Evolutionary conservation across 1,140 invertebrate species (phyloP), one percentile per base, ranked within the genome.

Genomic region (Leptonema lineaticorne): DNA sequence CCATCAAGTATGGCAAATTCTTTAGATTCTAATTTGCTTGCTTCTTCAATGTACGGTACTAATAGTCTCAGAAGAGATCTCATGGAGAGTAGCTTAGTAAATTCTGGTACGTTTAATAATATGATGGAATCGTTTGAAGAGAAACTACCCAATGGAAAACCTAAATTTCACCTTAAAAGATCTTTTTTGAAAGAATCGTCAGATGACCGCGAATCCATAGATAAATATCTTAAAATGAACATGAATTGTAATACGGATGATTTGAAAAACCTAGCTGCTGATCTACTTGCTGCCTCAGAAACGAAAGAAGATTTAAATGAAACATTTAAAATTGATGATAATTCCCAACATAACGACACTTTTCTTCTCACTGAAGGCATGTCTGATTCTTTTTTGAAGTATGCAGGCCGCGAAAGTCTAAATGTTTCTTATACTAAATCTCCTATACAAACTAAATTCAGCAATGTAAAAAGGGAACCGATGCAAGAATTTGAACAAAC

Each of bases 21-120:
- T 1, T 77, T 81, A 27, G 81, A 83, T 68, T 79, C 79, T 1
- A 81, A 79, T 14, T 79, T 79, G 63, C 69, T 81, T 20, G 75
- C 78, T n/a, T 77, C 79, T 27, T 57, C 69, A 2, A 79, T 77
- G 18, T 24, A 78, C 76, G 26, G 57, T 28, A 30, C 78, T 75
- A 29, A 58, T 4, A 57, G 33, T 46, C 69, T 74, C 74, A 79
- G 76, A 74, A 29, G 67, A 1, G 77, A 81, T 11, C 75, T 66
- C 22, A 74, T 75, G 30, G 80, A 82, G 24, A 76, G 77, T 4
- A 83, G 82, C 66, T 76, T 83, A 37, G 81, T 83, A 67, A 82
- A 79, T 59, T 83, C 81, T 11, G 77, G 79, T 0, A 83, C 81
- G 0, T 83, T 83, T 73, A 83, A 64, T 77, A 16, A 76, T 29